phyloP scores from a whole-genome alignment of 1,140 invertebrate genomes.

The Marisa cornuarietis region DNA sequence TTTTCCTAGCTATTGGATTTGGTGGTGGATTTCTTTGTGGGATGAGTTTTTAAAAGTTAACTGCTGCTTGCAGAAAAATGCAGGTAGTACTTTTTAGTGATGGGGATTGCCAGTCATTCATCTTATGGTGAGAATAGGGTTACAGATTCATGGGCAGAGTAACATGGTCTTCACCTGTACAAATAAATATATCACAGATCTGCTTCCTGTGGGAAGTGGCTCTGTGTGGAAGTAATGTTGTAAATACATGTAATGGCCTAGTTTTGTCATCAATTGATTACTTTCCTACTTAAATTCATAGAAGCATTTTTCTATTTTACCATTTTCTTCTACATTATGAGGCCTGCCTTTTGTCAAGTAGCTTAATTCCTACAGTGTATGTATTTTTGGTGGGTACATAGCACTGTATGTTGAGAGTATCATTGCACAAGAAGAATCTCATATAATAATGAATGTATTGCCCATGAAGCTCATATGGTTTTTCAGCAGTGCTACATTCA shows the following conservation, averaged over 20 bases:
- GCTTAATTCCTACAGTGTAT: too few species aligned
- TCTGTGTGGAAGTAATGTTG: not conserved
- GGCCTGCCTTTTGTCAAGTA: too few species aligned
- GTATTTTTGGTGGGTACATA: too few species aligned
- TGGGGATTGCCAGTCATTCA: not conserved
- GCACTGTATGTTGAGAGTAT: too few species aligned
- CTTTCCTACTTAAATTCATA: too few species aligned
- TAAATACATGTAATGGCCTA: not conserved
- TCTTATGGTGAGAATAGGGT: not conserved
- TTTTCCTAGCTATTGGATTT: constrained; percentile 83
- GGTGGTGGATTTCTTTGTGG: constrained; percentile 86
- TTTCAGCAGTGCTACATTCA: too few species aligned
- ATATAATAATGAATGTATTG: too few species aligned
- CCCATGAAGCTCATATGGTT: too few species aligned
- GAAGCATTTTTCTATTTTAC: too few species aligned
- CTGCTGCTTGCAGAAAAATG: not conserved
- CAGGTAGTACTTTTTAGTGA: not conserved
- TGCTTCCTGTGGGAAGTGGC: not conserved
- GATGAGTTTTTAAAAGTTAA: constrained; percentile 71
- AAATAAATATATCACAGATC: not conserved
- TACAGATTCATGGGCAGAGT: not conserved
- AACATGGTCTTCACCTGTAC: too few species aligned
- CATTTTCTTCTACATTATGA: too few species aligned
- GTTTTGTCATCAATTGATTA: not conserved
- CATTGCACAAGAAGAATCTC: too few species aligned